These are phyloP conservation scores for Stenichneumon culpator DNA, from an alignment of 2,888 invertebrate species.

Conservation along the genomic window DNA sequence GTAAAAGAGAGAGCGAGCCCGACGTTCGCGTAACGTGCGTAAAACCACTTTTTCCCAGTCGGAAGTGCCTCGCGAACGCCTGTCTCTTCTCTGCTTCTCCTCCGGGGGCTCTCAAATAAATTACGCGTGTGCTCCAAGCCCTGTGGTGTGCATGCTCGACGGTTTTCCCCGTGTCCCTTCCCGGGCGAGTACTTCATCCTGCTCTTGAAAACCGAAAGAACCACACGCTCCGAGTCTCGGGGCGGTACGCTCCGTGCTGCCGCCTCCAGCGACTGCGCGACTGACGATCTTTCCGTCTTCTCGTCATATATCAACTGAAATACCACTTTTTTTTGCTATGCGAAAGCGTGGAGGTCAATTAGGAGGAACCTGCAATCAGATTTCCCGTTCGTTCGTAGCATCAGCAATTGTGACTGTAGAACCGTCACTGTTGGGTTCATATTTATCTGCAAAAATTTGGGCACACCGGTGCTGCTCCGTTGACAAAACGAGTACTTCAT, in stretches of 20 bases:
- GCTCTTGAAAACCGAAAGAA: conserved; percentile 12
- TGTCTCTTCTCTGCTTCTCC: conserved; percentile 54
- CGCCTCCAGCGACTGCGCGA: neutral
- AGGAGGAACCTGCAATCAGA: no score
- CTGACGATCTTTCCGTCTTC: conserved; percentile 1
- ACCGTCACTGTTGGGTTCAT: neutral
- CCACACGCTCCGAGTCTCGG: neutral
- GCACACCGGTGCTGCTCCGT: neutral
- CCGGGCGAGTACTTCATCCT: conserved; percentile 23
- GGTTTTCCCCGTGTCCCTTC: conserved; percentile 15
- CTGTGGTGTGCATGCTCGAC: conserved; percentile 15
- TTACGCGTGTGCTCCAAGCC: conserved; percentile 44
- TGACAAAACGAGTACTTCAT: conserved; percentile 10
- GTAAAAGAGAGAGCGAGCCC: conserved; percentile 45
- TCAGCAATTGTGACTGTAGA: no score
- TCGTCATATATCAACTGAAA: neutral
- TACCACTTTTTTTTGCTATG: neutral
- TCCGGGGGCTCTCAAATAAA: conserved; percentile 61
- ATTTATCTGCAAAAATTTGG: neutral
- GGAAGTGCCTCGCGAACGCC: conserved; percentile 67
- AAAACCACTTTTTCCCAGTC: conserved; percentile 69
- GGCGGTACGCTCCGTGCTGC: neutral
- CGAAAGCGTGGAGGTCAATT: no score
- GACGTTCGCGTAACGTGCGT: conserved; percentile 67
- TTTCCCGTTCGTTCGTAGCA: neutral